A percentile compares a stretch with the other conserved stretches of the same genome.
Evolutionary conservation across 2,888 invertebrate species (phyloP).

Genomic region (Beris chalybata): DNA sequence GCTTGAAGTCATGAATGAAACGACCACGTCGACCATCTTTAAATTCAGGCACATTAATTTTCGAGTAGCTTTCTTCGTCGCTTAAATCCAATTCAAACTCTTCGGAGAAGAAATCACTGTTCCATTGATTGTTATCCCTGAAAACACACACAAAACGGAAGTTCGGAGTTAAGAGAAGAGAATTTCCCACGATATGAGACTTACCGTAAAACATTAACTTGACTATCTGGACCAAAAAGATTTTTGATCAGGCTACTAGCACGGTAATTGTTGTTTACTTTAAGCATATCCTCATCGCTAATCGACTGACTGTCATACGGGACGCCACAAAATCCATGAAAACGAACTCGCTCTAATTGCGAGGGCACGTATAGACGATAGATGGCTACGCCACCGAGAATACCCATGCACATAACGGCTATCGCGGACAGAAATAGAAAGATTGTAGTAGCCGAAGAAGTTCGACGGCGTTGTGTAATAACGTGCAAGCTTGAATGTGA

Average conservation of each 20-base stretch:
- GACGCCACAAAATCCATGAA: conserved; percentile 53
- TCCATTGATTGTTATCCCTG: neutral
- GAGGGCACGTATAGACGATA: conserved; percentile 71
- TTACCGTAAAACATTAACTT: no score
- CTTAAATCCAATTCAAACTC: conserved; percentile 75
- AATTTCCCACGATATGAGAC: no score
- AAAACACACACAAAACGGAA: no score
- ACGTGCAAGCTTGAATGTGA: conserved; percentile 46
- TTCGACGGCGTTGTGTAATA: conserved; percentile 52
- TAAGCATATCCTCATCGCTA: conserved; percentile 22
- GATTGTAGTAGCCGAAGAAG: conserved; percentile 65
- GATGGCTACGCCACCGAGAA: conserved; percentile 72
- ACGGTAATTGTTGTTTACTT: conserved; percentile 16
- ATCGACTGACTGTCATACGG: conserved; percentile 49
- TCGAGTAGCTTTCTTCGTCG: conserved; percentile 73
- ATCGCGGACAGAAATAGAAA: conserved; percentile 71
- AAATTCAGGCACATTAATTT: conserved; percentile 84
- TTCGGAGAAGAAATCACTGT: conserved; percentile 68
- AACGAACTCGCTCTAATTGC: conserved; percentile 60
- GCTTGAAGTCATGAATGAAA: conserved; percentile 90
- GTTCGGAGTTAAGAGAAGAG: no score
- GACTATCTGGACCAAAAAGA: no score
- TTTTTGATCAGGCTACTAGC: neutral
- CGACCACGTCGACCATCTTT: conserved; percentile 78
- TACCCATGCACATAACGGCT: conserved; percentile 70